phyloP scores from a whole-genome alignment of 2,113 vertebrate genomes.

The Caloenas nicobarica region DNA sequence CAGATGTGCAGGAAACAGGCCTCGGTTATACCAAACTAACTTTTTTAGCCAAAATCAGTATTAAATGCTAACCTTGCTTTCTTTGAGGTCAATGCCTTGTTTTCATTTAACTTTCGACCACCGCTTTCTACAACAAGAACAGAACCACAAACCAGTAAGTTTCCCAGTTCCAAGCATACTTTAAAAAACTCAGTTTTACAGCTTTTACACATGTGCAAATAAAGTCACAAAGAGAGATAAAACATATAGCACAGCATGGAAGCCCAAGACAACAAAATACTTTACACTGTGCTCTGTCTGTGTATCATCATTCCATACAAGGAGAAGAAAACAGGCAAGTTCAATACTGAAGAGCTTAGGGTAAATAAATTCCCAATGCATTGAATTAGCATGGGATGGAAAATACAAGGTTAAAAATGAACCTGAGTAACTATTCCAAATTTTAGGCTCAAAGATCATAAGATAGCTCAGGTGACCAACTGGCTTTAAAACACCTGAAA shows the following conservation, averaged over 20 bases:
- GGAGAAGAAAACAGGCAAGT: fast-evolving
- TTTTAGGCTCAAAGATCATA: not conserved
- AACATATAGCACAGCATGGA: not conserved
- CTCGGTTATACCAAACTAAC: not conserved
- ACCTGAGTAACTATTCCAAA: not conserved
- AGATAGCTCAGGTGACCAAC: fast-evolving
- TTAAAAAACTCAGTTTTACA: not conserved
- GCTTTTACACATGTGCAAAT: not conserved
- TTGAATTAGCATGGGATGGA: not conserved
- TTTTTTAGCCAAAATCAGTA: not conserved
- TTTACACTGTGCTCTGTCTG: fast-evolving
- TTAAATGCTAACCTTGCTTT: constrained; percentile 86
- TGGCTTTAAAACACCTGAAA: not conserved
- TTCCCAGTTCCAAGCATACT: not conserved
- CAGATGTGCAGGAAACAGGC: not conserved
- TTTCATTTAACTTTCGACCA: constrained; percentile 95
- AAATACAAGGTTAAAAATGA: not conserved
- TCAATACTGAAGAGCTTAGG: not conserved
- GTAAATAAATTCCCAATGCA: not conserved
- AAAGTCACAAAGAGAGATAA: not conserved
- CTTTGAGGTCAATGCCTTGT: constrained; percentile 94
- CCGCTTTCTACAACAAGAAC: constrained; percentile 85
- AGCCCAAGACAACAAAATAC: not conserved
- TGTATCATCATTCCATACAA: fast-evolving
- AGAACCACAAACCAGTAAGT: not conserved